Base-by-base conservation (phyloP, 2,113 vertebrate genomes). In the Xerus inauris region DNA sequence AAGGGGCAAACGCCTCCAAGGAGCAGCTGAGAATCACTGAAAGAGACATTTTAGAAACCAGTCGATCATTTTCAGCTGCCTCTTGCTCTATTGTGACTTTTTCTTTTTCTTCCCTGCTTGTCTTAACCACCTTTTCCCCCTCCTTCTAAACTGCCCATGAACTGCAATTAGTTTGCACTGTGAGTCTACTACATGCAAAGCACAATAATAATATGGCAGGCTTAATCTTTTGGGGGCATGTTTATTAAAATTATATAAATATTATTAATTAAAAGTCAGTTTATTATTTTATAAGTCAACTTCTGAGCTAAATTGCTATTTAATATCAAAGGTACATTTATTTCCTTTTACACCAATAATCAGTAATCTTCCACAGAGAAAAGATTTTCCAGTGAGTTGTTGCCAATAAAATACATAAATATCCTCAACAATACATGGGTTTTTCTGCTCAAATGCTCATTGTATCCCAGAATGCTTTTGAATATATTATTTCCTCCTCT, bases 231-330 rank as follows among this genome's bases (percentile, higher is more conserved):
- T 62, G 24, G 30, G 45, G 26, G 65, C 32, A 1, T 72, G 17
- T 47, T 76, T 72, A 64, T 89, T 91, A 54, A 87, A 94, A 67
- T 77, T 73, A 42, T 71, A 47, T 93, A 49, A 67, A 42, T 30
- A 14, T 67, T 57, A 76, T 71, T 92, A 64, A 51, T 92, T 89
- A 82, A 72, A 40, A 79, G n/a, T 45, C 54, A 80, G 35, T 20
- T 83, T 71, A 87, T 83, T 87, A 65, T 77, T 94, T 93, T 38
- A 81, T 30, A 59, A 83, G 84, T 28, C 28, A 67, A 7, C 86
- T 87, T 87, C 80, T 90, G 82, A 69, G 71, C 10, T 47, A 92
- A 67, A 64, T 80, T 81, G 20, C 22, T 95, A 73, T 75, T 89
- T 90, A 85, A 80, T 65, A 72, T 62, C 57, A 90, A 95, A 83